Percentiles rank a stretch among this genome's conserved stretches.
These are phyloP conservation scores for Reticulitermes lucifugus DNA, from an alignment of 2,888 invertebrate genomes.

Conservation along the genomic window DNA sequence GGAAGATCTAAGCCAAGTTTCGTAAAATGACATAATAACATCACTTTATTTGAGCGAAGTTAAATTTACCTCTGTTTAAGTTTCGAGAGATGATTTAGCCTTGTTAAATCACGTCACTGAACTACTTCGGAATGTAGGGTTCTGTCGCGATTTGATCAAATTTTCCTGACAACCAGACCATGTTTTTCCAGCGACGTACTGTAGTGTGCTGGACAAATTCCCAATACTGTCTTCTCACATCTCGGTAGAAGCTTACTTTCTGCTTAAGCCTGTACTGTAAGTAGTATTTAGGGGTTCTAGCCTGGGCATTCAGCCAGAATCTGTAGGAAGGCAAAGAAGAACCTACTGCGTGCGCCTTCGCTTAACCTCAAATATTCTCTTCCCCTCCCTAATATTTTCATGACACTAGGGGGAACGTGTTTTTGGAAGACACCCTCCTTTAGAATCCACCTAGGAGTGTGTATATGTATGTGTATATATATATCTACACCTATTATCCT, in stretches of 20 bases:
- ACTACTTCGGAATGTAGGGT: no score
- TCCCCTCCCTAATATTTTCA: background rate
- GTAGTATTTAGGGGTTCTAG: background rate
- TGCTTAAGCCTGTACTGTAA: no score
- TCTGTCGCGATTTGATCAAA: no score
- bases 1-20: no score
- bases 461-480: background rate
- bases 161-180: background rate
- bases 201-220: background rate
- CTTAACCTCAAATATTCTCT: background rate
- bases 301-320: conserved; percentile 11
- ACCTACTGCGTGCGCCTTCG: background rate
- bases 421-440: conserved; percentile 6
- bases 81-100: no score
- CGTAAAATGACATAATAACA: no score
- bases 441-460: background rate
- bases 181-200: background rate
- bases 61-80: no score
- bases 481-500: background rate
- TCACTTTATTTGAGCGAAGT: no score
- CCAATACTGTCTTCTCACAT: background rate
- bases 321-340: background rate
- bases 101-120: no score
- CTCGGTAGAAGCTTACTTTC: background rate
- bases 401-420: conserved; percentile 3